Conservation (phyloP, 37 sponge, comb jelly and placozoan species). For the Bolinopsis microptera region DNA sequence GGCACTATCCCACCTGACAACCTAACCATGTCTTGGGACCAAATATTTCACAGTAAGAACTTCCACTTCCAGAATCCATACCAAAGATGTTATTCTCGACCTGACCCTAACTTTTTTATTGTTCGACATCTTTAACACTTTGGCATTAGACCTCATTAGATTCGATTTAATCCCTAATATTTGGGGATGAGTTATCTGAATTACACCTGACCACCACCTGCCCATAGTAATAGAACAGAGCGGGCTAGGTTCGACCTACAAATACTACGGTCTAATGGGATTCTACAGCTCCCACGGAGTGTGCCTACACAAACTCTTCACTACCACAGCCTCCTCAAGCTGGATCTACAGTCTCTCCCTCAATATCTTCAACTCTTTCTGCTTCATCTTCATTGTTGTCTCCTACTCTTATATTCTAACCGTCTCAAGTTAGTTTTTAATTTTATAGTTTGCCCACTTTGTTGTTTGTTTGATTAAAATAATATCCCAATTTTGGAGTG, state of each 20-base stretch:
- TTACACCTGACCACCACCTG: not conserved
- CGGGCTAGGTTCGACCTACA: slow-evolving; percentile 33
- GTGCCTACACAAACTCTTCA: slow-evolving; percentile 31
- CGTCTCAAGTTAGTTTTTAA: slow-evolving; percentile 7
- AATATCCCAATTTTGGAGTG: too few species aligned
- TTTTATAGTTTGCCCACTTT: too few species aligned
- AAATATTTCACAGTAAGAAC: not conserved
- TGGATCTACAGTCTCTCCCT: slow-evolving; percentile 39
- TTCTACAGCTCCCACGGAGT: slow-evolving; percentile 59
- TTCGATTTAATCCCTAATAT: too few species aligned
- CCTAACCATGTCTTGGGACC: not conserved
- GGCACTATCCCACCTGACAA: not conserved
- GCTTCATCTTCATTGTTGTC: slow-evolving; percentile 5
- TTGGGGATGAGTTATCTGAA: not conserved
- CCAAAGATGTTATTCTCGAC: too few species aligned
- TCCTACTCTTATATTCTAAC: slow-evolving; percentile 23
- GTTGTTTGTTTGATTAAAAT: too few species aligned
- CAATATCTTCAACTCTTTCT: slow-evolving; percentile 26
- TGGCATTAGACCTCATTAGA: too few species aligned
- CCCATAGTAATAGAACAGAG: slow-evolving; percentile 21
- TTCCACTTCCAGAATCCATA: not conserved
- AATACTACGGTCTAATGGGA: slow-evolving; percentile 1
- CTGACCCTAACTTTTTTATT: too few species aligned
- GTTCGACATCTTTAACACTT: too few species aligned
- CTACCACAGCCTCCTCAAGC: not conserved